Conservation (phyloP, 2,888 invertebrate genomes). For the Drosophila neutralis region DNA sequence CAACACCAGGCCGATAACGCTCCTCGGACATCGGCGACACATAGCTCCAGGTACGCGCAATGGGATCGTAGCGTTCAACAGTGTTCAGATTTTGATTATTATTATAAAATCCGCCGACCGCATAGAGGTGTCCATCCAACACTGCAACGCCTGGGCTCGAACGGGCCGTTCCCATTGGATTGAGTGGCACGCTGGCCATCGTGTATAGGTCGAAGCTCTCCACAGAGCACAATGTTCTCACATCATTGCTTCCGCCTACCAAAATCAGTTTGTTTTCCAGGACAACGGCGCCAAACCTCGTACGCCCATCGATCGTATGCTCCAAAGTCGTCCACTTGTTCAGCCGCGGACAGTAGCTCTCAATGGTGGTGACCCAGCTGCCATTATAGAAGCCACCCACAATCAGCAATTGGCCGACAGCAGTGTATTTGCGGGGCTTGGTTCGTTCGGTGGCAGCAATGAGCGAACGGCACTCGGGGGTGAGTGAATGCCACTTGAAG, state of each 20-base stretch:
- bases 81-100: constrained; percentile 97
- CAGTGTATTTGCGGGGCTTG: constrained; percentile 91
- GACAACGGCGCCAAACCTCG: constrained; percentile 96
- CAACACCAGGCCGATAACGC: constrained; percentile 94
- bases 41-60: constrained; percentile 94
- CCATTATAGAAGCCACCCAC: too few relatives aligned
- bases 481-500: constrained; percentile 94
- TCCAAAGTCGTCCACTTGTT: constrained; percentile 84
- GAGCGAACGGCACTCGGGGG: constrained; percentile 91
- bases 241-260: constrained; percentile 92
- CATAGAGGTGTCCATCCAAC: constrained; percentile 93
- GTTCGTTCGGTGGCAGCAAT: constrained; percentile 91
- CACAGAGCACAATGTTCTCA: constrained; percentile 86
- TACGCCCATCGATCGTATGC: constrained; percentile 85
- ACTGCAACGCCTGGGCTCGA: constrained; percentile 92
- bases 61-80: constrained; percentile 96
- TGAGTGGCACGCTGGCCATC: constrained; percentile 91
- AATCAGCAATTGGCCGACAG: too few relatives aligned
- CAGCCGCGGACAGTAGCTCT: constrained; percentile 86
- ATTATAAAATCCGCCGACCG: constrained; percentile 97
- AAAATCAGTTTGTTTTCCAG: constrained; percentile 92
- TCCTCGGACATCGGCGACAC: constrained; percentile 95
- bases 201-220: constrained; percentile 94
- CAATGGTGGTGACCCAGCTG: too few relatives aligned
- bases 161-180: constrained; percentile 95